Evolutionary conservation across 30 jellyfish, hydroid and myxozoan species (phyloP).

Genomic region (Aurelia aurita complex sp. Pacific): DNA sequence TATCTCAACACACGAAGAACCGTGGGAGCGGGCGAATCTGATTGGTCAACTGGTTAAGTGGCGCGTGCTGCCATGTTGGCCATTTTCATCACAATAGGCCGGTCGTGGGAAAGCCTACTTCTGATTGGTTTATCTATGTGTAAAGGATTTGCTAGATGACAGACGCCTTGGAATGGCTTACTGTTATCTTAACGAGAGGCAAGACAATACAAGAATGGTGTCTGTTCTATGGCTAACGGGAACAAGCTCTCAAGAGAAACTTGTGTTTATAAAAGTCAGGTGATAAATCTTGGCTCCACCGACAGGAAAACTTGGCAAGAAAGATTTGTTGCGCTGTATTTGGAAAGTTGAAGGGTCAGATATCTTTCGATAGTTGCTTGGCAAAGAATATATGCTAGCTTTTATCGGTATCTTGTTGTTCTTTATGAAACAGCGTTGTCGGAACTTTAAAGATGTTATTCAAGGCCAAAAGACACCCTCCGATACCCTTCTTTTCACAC

Average conservation of each 20-base stretch:
- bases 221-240: conserved; percentile 40
- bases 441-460: too few species aligned
- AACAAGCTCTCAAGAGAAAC: conserved; percentile 18
- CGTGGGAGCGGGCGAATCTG: conserved; percentile 87
- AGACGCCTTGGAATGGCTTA: conserved; percentile 74
- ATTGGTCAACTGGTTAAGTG: conserved; percentile 66
- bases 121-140: conserved; percentile 75
- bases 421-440: too few species aligned
- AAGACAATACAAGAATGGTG: conserved; percentile 45
- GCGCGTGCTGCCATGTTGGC: conserved; percentile 89
- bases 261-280: too few species aligned
- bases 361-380: too few species aligned
- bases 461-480: too few species aligned
- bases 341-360: too few species aligned
- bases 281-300: too few species aligned
- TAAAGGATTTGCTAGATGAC: conserved; percentile 72
- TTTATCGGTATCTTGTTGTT: too few species aligned
- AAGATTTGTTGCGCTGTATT: too few species aligned
- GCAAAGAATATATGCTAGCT: too few species aligned
- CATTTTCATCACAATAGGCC: conserved; percentile 64
- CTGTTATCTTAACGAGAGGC: conserved; percentile 62
- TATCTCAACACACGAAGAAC: conserved; percentile 71
- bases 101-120: conserved; percentile 81
- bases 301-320: too few species aligned
- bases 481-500: too few species aligned